phyloP scores from a whole-genome alignment of 1,140 invertebrate species.

The Globodera ellingtonae region DNA sequence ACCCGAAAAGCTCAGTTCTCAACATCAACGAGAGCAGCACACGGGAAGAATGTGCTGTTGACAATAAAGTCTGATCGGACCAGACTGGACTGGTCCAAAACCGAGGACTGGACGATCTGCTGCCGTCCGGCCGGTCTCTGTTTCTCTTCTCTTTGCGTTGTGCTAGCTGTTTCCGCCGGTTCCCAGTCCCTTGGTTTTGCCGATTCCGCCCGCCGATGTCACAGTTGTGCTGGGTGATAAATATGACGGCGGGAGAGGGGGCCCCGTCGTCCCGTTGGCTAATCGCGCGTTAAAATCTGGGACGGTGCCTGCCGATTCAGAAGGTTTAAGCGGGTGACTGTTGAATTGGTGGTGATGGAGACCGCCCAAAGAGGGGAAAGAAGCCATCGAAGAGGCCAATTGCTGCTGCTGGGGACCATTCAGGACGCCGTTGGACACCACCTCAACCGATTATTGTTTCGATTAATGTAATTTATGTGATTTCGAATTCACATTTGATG shows the following conservation, averaged over 20 bases:
- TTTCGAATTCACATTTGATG: conserved; percentile 1
- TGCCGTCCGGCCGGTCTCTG: not conserved
- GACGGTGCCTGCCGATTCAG: conserved; percentile 10
- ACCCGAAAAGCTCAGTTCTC: not conserved
- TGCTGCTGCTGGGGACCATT: conserved; percentile 22
- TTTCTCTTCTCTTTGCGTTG: not conserved
- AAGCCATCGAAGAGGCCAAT: not conserved
- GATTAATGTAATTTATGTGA: not conserved
- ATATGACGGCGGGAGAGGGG: not conserved
- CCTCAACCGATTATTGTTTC: not conserved
- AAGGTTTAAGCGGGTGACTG: conserved; percentile 1
- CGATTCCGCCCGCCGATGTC: not conserved
- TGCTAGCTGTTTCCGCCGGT: conserved; percentile 9
- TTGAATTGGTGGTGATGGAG: conserved; percentile 5
- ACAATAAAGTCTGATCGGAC: not conserved
- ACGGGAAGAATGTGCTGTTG: not conserved
- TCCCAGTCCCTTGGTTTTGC: conserved; percentile 7
- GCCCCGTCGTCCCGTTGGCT: conserved; percentile 13
- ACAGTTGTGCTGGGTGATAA: not conserved
- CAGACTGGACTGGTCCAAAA: not conserved
- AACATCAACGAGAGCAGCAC: not conserved
- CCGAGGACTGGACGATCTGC: too few species aligned
- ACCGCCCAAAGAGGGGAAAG: not conserved
- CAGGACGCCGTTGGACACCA: conserved; percentile 21
- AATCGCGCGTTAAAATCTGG: conserved; percentile 1